Evolutionary conservation across 2,888 invertebrate species (phyloP), one percentile per base, ranked within the genome.

Genomic region (Agriopis leucophaearia): DNA sequence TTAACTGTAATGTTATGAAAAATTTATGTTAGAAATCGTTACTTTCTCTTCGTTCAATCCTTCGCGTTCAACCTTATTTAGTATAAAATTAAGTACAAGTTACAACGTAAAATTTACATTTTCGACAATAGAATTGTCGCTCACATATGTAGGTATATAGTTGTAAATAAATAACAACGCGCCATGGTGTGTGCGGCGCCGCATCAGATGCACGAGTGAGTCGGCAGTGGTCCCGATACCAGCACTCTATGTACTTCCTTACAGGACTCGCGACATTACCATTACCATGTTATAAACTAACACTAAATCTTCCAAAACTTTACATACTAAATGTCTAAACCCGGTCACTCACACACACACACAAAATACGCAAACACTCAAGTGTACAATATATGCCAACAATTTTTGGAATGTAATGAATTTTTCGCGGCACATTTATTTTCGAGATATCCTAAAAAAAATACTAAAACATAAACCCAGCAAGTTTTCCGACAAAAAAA

Each of bases 21-120:
- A 64, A 69, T 59, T 12, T 58, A 16, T 65, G 66, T 50, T 36
- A 48, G 65, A 40, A 48, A 59, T 54, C 56, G 38, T 56, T 66
- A 42, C 58, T 35, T 35, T 45, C 47, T 10, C 58, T 40, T 38
- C 48, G 4, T 56, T 54, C 59, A 16, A 8, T 15, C 27, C 63
- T 66, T 69, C 50, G 38, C 16, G 40, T 57, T 62, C 54, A 52
- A 66, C 68, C 72, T 68, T 68, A 70, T 42, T 35, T n/a, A 13
- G 42, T 42, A 58, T 36, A 56, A 52, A 15, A 59, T 81, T 86
- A 87, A 86, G 85, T 85, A 87, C 81, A 79, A 82, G 82, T 83
- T 82, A 85, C 79, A 79, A 85, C 80, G 77, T 76, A 70, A 79
- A 81, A 80, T 82, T 80, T 79, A 76, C 81, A 78, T 68, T 75